phyloP scores from a whole-genome alignment of 2,888 invertebrate species.

The Invenusta paracnida region DNA sequence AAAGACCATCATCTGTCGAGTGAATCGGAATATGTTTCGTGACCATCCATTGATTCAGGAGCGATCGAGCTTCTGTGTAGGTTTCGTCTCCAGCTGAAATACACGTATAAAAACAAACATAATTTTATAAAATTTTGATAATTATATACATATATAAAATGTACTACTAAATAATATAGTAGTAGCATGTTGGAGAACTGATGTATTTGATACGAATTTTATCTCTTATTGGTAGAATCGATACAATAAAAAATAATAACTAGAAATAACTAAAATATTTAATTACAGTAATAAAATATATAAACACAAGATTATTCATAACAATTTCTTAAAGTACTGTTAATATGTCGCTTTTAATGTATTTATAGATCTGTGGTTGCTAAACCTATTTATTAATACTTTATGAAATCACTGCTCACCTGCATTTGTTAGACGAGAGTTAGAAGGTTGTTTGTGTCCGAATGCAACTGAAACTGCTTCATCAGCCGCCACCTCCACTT shows the following conservation, averaged over 20 bases:
- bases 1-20: not conserved
- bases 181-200: not conserved
- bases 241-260: too few species aligned
- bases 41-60: not conserved
- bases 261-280: too few species aligned
- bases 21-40: not conserved
- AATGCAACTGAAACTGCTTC: not conserved
- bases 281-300: too few species aligned
- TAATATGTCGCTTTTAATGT: too few species aligned
- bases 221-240: too few species aligned
- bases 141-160: too few species aligned
- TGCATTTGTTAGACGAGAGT: not conserved
- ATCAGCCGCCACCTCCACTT: not conserved
- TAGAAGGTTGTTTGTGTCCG: not conserved
- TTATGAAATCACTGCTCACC: not conserved
- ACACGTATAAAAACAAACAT: too few species aligned
- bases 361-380: too few species aligned
- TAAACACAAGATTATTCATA: too few species aligned
- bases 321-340: too few species aligned
- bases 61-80: not conserved
- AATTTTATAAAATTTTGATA: too few species aligned
- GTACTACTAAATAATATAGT: not conserved
- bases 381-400: not conserved
- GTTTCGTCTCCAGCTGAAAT: not conserved
- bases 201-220: too few species aligned